Evolutionary conservation across 2,113 vertebrate genomes (phyloP), one percentile per base, ranked within the genome.

Genomic region (Bufo bufo): DNA sequence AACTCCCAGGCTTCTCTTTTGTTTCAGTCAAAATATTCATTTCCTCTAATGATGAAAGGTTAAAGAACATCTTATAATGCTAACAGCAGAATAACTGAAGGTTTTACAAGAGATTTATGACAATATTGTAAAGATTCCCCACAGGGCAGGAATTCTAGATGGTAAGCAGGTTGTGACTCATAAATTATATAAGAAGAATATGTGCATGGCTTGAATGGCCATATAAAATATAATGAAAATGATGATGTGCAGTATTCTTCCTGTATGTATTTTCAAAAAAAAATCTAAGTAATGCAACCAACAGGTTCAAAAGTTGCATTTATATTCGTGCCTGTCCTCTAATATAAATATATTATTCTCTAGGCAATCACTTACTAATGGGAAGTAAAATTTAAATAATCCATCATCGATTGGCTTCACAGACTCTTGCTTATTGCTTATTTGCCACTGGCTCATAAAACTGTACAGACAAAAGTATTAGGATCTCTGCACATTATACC

Each of bases 11-110:
- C 75, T 77, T 77, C 9, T 77, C 17, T 52, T 50, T 77, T 52
- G 75, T 8, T 49, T 52, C 17, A 52, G 47, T 54, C 7, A 77
- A 78, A 78, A 78, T 54, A 78, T 56, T 78, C 8, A 78, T 78
- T 54, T 33, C 14, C 77, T 78, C 20, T 78, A 78, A 54, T 78
- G 79, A 63, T 82, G 58, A 33, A 82, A 82, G 79, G 20, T 82
- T 17, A 63, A 82, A 82, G 11, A 82, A 81, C 43, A 78, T 33
- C 19, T 54, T n/a, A 56, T 52, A 50, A 78, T 54, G 20, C 77
- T 78, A 78, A 17, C 20, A 56, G 49, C 49, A 52, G n/a, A 78
- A 23, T 23, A 56, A n/a, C 10, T 0, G 3, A 75, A 52, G 16
- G 47, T 54, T 52, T 45, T 77, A 43, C 23, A 49, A 63, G 43